Conservation (phyloP, 2,888 invertebrate species). For the Dicranocentrus wangi region DNA sequence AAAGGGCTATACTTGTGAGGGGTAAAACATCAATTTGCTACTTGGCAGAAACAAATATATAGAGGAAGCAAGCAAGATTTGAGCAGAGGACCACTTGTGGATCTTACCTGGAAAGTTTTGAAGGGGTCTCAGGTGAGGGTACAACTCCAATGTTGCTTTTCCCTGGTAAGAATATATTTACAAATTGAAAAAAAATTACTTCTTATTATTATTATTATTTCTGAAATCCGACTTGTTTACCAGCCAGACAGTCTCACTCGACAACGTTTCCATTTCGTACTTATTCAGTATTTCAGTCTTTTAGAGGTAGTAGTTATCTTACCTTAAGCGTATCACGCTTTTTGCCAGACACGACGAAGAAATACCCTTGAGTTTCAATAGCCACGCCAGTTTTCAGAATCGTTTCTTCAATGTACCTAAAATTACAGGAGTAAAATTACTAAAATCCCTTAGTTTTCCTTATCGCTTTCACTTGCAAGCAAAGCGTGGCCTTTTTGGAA, state of each 20-base stretch:
- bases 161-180: slow-evolving; percentile 76
- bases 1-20: slow-evolving; percentile 75
- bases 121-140: slow-evolving; percentile 78
- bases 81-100: slow-evolving; percentile 17
- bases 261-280: no score
- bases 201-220: slow-evolving; percentile 20
- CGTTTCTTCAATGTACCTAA: slow-evolving; percentile 79
- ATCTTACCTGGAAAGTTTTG: slow-evolving; percentile 76
- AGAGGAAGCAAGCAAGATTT: background rate
- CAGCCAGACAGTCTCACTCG: no score
- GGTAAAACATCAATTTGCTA: slow-evolving; percentile 35
- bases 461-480: no score
- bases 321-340: slow-evolving; percentile 78
- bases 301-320: no score
- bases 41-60: background rate
- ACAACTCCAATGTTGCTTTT: slow-evolving; percentile 78
- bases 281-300: no score
- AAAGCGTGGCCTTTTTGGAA: no score
- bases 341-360: slow-evolving; percentile 78
- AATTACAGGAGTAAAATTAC: slow-evolving; percentile 51
- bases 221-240: no score
- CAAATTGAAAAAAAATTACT: background rate
- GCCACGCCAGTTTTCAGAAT: slow-evolving; percentile 79
- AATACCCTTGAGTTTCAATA: slow-evolving; percentile 79
- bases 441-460: no score